Conservation (phyloP, 2,888 invertebrate species). For the Rotaria sp. region DNA sequence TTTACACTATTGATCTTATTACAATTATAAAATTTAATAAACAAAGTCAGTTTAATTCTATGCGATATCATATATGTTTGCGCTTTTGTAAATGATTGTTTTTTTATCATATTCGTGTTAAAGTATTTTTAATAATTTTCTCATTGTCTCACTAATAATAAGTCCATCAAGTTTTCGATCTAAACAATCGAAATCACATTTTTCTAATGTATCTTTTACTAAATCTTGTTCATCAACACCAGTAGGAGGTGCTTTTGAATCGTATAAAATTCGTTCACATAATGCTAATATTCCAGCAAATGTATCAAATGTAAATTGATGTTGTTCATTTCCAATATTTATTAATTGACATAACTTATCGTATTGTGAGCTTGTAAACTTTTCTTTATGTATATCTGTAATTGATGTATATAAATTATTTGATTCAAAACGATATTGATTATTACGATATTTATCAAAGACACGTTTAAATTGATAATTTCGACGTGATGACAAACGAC, state of each 20-base stretch:
- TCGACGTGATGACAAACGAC: slow-evolving; percentile 8
- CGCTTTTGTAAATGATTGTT: background rate
- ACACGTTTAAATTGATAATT: slow-evolving; percentile 1
- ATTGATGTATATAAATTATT: background rate
- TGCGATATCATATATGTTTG: no score
- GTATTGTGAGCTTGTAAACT: background rate
- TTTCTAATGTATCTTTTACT: background rate
- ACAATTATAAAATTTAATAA: no score
- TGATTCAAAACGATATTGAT: background rate
- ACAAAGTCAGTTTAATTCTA: no score
- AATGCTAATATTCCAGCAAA: background rate
- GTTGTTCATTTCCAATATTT: background rate
- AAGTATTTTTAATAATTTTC: background rate
- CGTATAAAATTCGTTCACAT: background rate
- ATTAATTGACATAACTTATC: background rate
- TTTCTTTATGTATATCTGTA: background rate
- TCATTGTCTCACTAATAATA: background rate
- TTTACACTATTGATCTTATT: no score
- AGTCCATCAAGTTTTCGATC: slow-evolving; percentile 13
- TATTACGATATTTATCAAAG: slow-evolving; percentile 18
- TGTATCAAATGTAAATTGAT: background rate
- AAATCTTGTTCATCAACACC: background rate
- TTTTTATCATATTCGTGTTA: background rate
- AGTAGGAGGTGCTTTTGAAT: background rate
- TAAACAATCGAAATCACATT: slow-evolving; percentile 9